These are phyloP conservation scores for Mylabris sibirica DNA, from an alignment of 2,888 invertebrate genomes.

Conservation along the genomic window DNA sequence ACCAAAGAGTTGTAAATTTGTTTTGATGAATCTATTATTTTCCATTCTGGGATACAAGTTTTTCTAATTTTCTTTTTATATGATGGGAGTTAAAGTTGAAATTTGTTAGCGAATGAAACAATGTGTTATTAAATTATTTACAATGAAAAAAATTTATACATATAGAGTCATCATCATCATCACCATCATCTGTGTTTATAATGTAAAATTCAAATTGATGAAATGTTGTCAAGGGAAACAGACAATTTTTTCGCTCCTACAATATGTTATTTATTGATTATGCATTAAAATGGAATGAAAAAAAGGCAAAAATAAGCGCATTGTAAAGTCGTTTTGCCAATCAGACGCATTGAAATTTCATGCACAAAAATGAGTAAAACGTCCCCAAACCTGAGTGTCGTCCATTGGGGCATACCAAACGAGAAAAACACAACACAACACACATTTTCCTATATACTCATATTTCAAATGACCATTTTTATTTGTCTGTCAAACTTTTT, in stretches of 20 bases:
- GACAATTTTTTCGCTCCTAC: slow-evolving; percentile 30
- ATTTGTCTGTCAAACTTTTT: slow-evolving; percentile 64
- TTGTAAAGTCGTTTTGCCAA: slow-evolving; percentile 59
- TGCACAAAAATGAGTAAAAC: slow-evolving; percentile 52
- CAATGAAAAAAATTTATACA: background rate
- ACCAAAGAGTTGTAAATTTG: slow-evolving; percentile 34
- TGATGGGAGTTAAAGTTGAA: too few relatives aligned
- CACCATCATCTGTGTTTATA: slow-evolving; percentile 2
- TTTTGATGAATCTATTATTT: slow-evolving; percentile 47
- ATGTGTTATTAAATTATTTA: background rate
- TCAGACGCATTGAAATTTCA: slow-evolving; percentile 58
- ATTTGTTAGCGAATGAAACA: too few relatives aligned
- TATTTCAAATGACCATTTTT: slow-evolving; percentile 64
- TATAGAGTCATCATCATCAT: background rate
- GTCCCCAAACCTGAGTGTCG: slow-evolving; percentile 32
- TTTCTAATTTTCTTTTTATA: too few relatives aligned
- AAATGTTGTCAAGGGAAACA: background rate
- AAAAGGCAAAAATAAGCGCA: slow-evolving; percentile 57
- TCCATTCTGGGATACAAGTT: slow-evolving; percentile 43
- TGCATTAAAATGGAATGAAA: slow-evolving; percentile 54
- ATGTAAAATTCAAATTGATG: slow-evolving; percentile 8
- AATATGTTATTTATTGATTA: slow-evolving; percentile 59
- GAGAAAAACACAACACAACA: slow-evolving; percentile 44
- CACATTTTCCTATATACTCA: slow-evolving; percentile 60
- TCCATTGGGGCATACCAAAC: slow-evolving; percentile 48